Percentiles rank a stretch among this genome's conserved stretches.
phyloP scores from a whole-genome alignment of 2,797 vertebrate species.

The Pristis pectinata region DNA sequence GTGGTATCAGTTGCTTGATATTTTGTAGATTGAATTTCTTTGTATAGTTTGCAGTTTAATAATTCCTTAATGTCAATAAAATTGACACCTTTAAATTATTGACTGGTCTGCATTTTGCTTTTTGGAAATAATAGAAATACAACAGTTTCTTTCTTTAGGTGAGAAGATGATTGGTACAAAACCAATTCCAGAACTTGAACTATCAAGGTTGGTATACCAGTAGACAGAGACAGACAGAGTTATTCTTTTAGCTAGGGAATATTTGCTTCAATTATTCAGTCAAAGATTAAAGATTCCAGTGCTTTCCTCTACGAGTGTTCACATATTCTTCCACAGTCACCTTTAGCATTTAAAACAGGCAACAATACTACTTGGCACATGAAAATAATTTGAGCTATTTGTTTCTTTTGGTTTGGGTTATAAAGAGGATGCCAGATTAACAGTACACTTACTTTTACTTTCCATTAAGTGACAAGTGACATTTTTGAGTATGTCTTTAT shows the following conservation, averaged over 20 bases:
- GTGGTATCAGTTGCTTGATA: slow-evolving; percentile 34
- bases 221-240: no score
- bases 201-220: not conserved
- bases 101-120: not conserved
- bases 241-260: not conserved
- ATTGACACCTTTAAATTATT: slow-evolving; percentile 20
- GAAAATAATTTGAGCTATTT: not conserved
- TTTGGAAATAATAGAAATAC: not conserved
- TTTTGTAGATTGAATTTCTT: slow-evolving; percentile 26
- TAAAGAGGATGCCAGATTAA: not conserved
- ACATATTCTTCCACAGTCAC: not conserved
- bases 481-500: not conserved
- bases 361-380: not conserved
- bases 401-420: no score
- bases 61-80: slow-evolving; percentile 31
- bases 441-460: not conserved
- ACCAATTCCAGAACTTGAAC: not conserved
- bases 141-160: no score
- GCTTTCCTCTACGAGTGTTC: not conserved
- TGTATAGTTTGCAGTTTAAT: slow-evolving; percentile 31
- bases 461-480: not conserved
- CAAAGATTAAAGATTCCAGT: not conserved
- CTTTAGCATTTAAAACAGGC: not conserved
- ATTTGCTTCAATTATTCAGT: not conserved
- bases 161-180: not conserved